Percentiles rank a stretch among this genome's conserved stretches.
Conservation (phyloP, 2,797 vertebrate genomes). For the Toxotes lorentzi region DNA sequence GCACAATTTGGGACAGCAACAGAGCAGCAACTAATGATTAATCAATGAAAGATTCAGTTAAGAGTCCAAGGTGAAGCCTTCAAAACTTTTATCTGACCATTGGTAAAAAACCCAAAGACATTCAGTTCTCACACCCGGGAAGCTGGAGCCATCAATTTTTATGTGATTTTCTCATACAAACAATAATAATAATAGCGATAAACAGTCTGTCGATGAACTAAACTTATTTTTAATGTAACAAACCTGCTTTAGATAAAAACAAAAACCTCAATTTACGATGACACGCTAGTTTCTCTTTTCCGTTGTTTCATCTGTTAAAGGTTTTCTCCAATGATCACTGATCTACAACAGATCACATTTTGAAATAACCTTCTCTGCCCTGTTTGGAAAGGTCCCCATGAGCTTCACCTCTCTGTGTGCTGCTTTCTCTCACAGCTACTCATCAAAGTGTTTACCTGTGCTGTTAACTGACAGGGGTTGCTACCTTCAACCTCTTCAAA, state of each 20-base stretch:
- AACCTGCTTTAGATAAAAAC: background rate
- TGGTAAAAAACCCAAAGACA: background rate
- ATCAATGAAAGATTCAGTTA: background rate
- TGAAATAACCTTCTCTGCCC: constrained; percentile 5
- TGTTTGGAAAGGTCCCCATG: constrained; percentile 1
- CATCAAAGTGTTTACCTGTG: constrained; percentile 54
- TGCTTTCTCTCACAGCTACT: constrained; percentile 52
- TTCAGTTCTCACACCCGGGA: background rate
- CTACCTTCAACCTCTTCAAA: constrained; percentile 38
- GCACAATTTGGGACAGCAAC: background rate
- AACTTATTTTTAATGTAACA: background rate
- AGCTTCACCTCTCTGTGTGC: constrained; percentile 24
- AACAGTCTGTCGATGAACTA: background rate
- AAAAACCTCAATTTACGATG: background rate
- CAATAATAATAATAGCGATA: too few relatives aligned
- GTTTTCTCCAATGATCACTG: background rate
- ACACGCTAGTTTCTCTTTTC: background rate
- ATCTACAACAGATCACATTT: constrained; percentile 26
- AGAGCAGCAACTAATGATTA: background rate
- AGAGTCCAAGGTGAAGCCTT: background rate
- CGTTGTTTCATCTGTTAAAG: background rate
- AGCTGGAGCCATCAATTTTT: too few relatives aligned
- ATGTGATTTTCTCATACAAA: too few relatives aligned
- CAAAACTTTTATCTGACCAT: background rate
- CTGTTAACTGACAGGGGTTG: constrained; percentile 42